These are phyloP conservation scores for Ditylenchus dipsaci DNA, from an alignment of 1,140 invertebrate genomes.

Conservation along the genomic window DNA sequence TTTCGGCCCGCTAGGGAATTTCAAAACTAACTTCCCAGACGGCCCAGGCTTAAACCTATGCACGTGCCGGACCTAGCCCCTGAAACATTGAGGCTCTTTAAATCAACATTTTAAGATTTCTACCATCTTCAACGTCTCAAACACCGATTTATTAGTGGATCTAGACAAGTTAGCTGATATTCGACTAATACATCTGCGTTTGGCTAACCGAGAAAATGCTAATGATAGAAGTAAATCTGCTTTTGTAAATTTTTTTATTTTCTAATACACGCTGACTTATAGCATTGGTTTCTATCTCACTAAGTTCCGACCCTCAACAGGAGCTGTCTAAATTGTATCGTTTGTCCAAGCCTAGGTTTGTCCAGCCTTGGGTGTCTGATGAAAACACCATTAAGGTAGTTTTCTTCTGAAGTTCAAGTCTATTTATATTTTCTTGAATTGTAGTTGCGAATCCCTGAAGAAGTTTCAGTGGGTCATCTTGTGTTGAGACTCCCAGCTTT, in stretches of 20 bases:
- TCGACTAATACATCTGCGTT: not conserved
- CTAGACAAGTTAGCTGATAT: not conserved
- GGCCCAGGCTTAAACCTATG: too few relatives aligned
- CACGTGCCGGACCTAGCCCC: too few relatives aligned
- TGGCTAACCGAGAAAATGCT: not conserved
- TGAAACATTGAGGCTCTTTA: too few relatives aligned
- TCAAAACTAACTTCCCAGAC: too few relatives aligned
- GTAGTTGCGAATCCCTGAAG: conserved; percentile 14
- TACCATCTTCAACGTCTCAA: too few relatives aligned
- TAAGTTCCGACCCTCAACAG: conserved; percentile 1
- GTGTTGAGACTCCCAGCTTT: conserved; percentile 16
- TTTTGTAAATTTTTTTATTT: too few relatives aligned
- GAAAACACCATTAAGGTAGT: conserved; percentile 10
- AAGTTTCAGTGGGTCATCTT: conserved; percentile 8
- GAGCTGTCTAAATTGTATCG: not conserved
- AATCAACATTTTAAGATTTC: too few relatives aligned
- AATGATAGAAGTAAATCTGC: too few relatives aligned
- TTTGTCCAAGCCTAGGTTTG: conserved; percentile 18
- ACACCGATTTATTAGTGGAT: not conserved
- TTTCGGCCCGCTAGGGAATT: too few relatives aligned
- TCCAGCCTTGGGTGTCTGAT: conserved; percentile 17
- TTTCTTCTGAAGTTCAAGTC: too few relatives aligned
- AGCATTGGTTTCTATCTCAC: conserved; percentile 2
- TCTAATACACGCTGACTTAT: not conserved
- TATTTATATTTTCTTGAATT: too few relatives aligned